Evolutionary conservation across 2,888 invertebrate genomes (phyloP), one percentile per base, ranked within the genome.

Genomic region (Falcaria lacertinaria): DNA sequence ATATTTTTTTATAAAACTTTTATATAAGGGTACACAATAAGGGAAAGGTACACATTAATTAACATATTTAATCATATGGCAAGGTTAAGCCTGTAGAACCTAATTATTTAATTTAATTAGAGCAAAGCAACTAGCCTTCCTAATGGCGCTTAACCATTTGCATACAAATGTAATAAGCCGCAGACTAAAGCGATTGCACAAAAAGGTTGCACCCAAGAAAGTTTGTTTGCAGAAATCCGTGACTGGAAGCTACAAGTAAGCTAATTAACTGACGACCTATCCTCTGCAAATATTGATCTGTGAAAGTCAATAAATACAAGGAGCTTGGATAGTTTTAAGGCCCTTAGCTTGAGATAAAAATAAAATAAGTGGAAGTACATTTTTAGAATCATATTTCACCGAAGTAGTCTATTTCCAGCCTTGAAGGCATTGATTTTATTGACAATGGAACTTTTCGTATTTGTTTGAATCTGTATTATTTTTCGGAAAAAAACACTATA

Each of bases 141-240:
- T 42, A 47, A 42, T 44, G 37, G 34, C 50, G 48, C 48, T 45
- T 45, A 47, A 48, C 45, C 57, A 63, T 65, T 67, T 58, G 49
- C 63, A 64, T 63, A 61, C 51, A 54, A 65, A 64, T 54, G 56
- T 58, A 66, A 68, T 64, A 64, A 65, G 54, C 54, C 28, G 52
- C 57, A 47, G 50, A 48, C 51, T 44, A 50, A 65, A 57, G 57
- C 56, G 52, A 54, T 58, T 54, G 60, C 60, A 64, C 57, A 62
- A 63, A 68, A 64, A 60, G 54, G 52, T 48, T 57, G 57, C 57
- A 52, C 39, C 35, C 48, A 14, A 44, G 46, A 45, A 52, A 54
- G 47, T 52, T 44, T 39, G 39, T 47, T 48, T 38, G 34, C 34
- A 8, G 33, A 28, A 33, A 38, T 35, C 43, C 44, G 53, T 52